Evolutionary conservation across 1,140 invertebrate species (phyloP).

Genomic region (Panulirus ornatus): DNA sequence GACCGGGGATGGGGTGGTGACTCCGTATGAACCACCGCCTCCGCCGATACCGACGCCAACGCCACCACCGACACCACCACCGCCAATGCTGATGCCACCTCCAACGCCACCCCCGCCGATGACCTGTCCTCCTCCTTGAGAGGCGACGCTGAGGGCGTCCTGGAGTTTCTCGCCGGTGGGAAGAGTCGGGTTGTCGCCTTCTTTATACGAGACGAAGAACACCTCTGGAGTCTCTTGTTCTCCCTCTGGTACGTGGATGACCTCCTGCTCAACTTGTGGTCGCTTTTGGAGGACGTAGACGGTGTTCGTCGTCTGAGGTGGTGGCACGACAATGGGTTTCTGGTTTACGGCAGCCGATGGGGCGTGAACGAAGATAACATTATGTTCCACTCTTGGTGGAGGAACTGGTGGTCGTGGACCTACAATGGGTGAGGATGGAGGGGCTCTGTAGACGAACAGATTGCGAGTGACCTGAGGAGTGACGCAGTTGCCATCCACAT

Average conservation of each 20-base stretch:
- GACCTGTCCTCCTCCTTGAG: conserved; percentile 35
- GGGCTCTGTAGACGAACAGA: conserved; percentile 28
- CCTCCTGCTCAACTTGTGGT: neutral
- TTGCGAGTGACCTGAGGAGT: conserved; percentile 14
- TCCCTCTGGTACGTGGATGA: conserved; percentile 16
- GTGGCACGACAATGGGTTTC: conserved; percentile 29
- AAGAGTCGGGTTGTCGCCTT: conserved; percentile 36
- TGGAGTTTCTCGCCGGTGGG: conserved; percentile 32
- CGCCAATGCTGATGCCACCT: neutral
- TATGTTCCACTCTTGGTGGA: neutral
- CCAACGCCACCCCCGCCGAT: conserved; percentile 22
- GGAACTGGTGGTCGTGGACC: conserved; percentile 2
- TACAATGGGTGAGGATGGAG: neutral
- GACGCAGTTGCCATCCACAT: neutral
- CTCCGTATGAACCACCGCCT: too few species aligned
- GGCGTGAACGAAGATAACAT: conserved; percentile 31
- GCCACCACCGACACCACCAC: neutral
- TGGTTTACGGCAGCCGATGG: neutral
- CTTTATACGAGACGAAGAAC: conserved; percentile 34
- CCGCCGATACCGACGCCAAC: neutral
- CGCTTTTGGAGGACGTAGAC: conserved; percentile 41
- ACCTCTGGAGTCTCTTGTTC: conserved; percentile 14
- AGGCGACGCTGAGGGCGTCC: conserved; percentile 19
- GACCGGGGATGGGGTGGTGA: too few species aligned
- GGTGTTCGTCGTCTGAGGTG: conserved; percentile 8